Percentiles rank a stretch among this genome's conserved stretches.
These are phyloP conservation scores for Acanthosoma haemorrhoidale DNA, from an alignment of 2,888 invertebrate genomes.

Conservation along the genomic window DNA sequence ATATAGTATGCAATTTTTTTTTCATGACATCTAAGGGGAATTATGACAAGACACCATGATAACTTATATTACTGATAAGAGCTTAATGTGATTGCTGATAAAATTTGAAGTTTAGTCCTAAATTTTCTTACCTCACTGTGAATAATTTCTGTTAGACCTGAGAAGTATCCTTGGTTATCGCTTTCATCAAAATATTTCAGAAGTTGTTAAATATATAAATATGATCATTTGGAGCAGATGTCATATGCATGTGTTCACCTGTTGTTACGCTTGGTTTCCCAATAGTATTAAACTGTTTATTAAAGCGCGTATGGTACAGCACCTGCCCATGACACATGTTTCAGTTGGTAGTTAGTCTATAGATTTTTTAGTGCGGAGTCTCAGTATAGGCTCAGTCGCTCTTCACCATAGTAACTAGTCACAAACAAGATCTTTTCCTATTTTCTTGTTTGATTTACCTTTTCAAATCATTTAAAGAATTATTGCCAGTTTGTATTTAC, in stretches of 20 bases:
- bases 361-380: constrained; percentile 7
- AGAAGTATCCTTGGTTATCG: too few species aligned
- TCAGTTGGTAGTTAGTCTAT: constrained; percentile 6
- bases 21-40: background rate
- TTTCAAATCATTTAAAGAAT: background rate
- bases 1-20: too few species aligned
- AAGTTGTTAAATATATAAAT: too few species aligned
- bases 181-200: too few species aligned
- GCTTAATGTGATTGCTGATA: background rate
- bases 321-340: constrained; percentile 19
- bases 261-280: constrained; percentile 16
- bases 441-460: background rate
- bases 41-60: constrained; percentile 5
- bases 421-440: constrained; percentile 3
- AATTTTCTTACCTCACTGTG: background rate
- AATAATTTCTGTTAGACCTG: background rate
- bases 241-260: constrained; percentile 15
- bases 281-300: constrained; percentile 12
- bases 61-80: background rate
- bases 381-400: constrained; percentile 18
- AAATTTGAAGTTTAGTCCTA: background rate
- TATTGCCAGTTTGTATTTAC: background rate
- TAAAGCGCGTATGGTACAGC: constrained; percentile 12
- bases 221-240: too few species aligned
- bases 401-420: constrained; percentile 20